Percentiles rank a stretch among this genome's conserved stretches.
These are phyloP conservation scores for Galaxea fascicularis DNA, from an alignment of 92 coral and sea anemone genomes.

Conservation along the genomic window DNA sequence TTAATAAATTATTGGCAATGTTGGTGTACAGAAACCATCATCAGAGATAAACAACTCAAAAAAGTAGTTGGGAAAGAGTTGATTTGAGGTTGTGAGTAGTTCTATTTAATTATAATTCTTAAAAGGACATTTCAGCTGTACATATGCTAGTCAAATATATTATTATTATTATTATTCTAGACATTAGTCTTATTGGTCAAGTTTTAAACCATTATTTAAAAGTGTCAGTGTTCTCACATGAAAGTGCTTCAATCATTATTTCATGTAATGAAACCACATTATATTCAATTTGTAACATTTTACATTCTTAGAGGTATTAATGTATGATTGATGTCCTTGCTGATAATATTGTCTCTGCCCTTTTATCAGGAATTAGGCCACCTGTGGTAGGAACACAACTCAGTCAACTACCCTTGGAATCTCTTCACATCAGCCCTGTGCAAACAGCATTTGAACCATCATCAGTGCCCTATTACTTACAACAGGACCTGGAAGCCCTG, in stretches of 20 bases:
- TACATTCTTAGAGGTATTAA: background rate
- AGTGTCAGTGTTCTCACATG: background rate
- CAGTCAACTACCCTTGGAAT: constrained; percentile 16
- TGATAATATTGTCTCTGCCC: background rate
- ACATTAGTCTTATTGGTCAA: background rate
- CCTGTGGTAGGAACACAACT: constrained; percentile 8
- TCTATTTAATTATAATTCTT: too few species aligned
- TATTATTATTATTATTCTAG: too few species aligned
- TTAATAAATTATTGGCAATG: too few species aligned
- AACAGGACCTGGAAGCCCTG: constrained; percentile 92
- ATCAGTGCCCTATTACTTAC: constrained; percentile 93
- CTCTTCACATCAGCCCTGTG: constrained; percentile 83
- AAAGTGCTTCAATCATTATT: too few species aligned
- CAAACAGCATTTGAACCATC: constrained; percentile 82
- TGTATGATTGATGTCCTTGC: background rate
- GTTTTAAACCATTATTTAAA: background rate
- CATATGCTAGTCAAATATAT: too few species aligned
- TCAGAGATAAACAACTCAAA: too few species aligned
- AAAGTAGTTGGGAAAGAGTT: too few species aligned
- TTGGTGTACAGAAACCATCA: too few species aligned
- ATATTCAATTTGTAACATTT: background rate
- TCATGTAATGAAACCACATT: too few species aligned
- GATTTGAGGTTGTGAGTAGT: too few species aligned
- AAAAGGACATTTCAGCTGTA: too few species aligned
- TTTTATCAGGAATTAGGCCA: constrained; percentile 4